Percentiles rank a stretch among this genome's conserved stretches.
Evolutionary conservation across 2,888 invertebrate species (phyloP).

Genomic region (Dasysyrphus tricinctus): DNA sequence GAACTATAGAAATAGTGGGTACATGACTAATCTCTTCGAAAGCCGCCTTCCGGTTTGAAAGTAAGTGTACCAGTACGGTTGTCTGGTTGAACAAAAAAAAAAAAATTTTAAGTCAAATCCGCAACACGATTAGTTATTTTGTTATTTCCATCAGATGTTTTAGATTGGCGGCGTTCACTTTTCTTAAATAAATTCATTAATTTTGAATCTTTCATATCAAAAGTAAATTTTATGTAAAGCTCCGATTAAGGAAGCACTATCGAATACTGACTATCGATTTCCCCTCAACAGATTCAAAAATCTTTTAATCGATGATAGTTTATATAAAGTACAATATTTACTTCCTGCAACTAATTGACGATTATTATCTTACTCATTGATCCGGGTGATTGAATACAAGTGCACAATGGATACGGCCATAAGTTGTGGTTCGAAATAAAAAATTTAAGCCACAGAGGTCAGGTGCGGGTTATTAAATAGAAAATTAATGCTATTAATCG

Average conservation of each 20-base stretch:
- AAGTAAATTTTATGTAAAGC: neutral
- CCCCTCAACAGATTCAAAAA: conserved; percentile 14
- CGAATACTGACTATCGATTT: conserved; percentile 34
- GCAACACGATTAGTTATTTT: conserved; percentile 18
- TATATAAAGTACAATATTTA: conserved; percentile 21
- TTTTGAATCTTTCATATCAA: conserved; percentile 23
- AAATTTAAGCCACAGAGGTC: conserved; percentile 46
- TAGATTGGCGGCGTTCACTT: conserved; percentile 32
- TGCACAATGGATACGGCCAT: neutral
- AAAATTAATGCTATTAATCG: conserved; percentile 55
- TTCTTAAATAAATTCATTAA: conserved; percentile 8
- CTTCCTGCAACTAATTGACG: conserved; percentile 56
- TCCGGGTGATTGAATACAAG: conserved; percentile 55
- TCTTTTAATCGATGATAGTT: conserved; percentile 35
- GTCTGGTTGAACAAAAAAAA: conserved; percentile 16
- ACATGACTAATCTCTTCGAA: conserved; percentile 58
- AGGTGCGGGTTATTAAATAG: conserved; percentile 41
- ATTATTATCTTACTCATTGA: conserved; percentile 60
- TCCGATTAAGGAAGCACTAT: conserved; percentile 35
- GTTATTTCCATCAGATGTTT: conserved; percentile 22
- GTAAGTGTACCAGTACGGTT: neutral
- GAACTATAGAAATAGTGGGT: neutral
- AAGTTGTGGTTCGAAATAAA: conserved; percentile 13
- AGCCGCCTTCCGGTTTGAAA: conserved; percentile 70
- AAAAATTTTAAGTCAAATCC: conserved; percentile 21